Percentiles rank a stretch among this genome's conserved stretches.
Conservation (phyloP, 2,888 invertebrate genomes). For the Leucophenga montana region DNA sequence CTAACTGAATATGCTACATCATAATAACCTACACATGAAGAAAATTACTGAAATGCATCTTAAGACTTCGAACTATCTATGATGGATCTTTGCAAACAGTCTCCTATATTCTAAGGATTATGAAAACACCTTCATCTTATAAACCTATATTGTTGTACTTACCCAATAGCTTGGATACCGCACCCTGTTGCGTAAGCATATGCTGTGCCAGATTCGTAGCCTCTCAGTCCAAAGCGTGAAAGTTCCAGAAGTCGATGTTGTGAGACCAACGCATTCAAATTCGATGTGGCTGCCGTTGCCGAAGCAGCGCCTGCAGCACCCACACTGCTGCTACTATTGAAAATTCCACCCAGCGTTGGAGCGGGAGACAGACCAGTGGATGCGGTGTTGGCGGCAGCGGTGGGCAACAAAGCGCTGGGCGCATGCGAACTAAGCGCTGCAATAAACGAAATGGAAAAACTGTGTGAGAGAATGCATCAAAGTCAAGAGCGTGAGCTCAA, state of each 20-base stretch:
- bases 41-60: too few species aligned
- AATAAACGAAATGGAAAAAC: neutral
- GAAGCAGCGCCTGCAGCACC: constrained; percentile 55
- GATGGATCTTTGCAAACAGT: too few species aligned
- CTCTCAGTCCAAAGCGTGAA: constrained; percentile 85
- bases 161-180: constrained; percentile 92
- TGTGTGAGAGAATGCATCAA: constrained; percentile 49
- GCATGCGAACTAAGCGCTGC: constrained; percentile 14
- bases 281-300: constrained; percentile 74
- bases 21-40: too few species aligned
- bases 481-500: neutral
- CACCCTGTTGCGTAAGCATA: constrained; percentile 92
- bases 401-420: constrained; percentile 34
- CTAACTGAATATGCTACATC: too few species aligned
- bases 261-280: constrained; percentile 81
- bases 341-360: constrained; percentile 71
- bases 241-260: constrained; percentile 87
- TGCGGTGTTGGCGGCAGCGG: neutral
- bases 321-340: constrained; percentile 41
- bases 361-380: constrained; percentile 47
- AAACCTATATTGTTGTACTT: too few species aligned
- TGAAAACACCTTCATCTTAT: too few species aligned
- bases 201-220: constrained; percentile 93
- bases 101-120: too few species aligned
- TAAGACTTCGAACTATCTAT: too few species aligned